Conservation (phyloP, 1,140 invertebrate species). For the Acromyrmex echinatior region DNA sequence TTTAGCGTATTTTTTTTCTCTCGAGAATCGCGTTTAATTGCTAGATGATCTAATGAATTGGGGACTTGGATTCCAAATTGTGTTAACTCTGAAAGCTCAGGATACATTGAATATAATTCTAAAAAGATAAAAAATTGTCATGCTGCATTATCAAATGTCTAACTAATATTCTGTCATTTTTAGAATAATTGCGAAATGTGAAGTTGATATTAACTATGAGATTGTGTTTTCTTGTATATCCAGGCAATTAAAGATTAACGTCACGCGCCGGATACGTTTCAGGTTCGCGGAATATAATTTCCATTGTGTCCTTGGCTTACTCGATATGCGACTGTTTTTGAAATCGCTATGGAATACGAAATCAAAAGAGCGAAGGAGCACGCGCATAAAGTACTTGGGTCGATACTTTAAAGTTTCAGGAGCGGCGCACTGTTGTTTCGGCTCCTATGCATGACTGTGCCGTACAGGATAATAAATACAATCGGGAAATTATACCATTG, state of each 20-base stretch:
- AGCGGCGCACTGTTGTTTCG: conserved; percentile 9
- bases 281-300: conserved; percentile 35
- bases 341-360: conserved; percentile 45
- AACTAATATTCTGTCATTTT: neutral
- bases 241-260: neutral
- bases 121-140: neutral
- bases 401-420: conserved; percentile 56
- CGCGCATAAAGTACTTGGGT: conserved; percentile 49
- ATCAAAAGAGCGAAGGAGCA: conserved; percentile 59
- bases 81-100: neutral
- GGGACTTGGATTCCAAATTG: neutral
- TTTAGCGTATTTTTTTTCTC: neutral
- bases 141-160: neutral
- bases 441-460: neutral
- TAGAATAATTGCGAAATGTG: neutral
- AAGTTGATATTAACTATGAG: neutral
- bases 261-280: neutral
- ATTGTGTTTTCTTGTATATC: neutral
- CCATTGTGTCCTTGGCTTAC: conserved; percentile 30
- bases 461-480: neutral
- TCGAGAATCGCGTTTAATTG: neutral
- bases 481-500: neutral
- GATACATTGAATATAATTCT: neutral
- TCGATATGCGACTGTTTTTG: conserved; percentile 40
- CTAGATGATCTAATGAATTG: neutral